These are phyloP conservation scores for Cryptotis parvus DNA, from an alignment of 2,113 vertebrate genomes.

Conservation along the genomic window DNA sequence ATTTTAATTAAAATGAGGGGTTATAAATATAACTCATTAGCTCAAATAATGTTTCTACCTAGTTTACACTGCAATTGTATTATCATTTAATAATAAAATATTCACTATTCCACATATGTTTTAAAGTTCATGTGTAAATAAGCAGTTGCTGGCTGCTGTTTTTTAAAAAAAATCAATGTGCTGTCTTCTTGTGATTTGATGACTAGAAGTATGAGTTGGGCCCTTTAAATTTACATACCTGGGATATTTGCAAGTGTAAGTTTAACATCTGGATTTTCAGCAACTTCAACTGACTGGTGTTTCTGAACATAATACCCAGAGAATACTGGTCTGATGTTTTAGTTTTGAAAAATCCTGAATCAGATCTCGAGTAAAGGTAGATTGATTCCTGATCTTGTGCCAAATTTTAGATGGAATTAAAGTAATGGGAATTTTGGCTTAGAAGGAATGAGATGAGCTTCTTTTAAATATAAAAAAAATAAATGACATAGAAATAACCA, in stretches of 20 bases:
- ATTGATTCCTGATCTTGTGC: neutral
- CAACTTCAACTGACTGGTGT: neutral
- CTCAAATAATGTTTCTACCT: neutral
- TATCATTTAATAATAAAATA: constrained; percentile 48
- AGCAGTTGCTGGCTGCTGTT: neutral
- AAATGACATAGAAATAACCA: neutral
- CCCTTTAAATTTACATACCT: constrained; percentile 24
- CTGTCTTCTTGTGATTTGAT: neutral
- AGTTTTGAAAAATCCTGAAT: neutral
- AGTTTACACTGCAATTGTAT: constrained; percentile 1
- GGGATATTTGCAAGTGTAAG: constrained; percentile 7
- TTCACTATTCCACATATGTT: neutral
- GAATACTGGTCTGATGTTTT: neutral
- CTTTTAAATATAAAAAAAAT: neutral
- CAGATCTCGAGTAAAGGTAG: neutral
- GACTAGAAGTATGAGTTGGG: neutral
- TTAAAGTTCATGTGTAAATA: constrained; percentile 1
- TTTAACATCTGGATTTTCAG: constrained; percentile 46
- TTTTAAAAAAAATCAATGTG: neutral
- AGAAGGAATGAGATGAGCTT: neutral
- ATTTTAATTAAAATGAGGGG: neutral
- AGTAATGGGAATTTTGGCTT: neutral
- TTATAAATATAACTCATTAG: constrained; percentile 17
- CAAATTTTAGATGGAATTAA: neutral
- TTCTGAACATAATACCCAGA: constrained; percentile 1